These are phyloP conservation scores for Polydrusus cervinus DNA, from an alignment of 2,888 invertebrate species.

Conservation along the genomic window DNA sequence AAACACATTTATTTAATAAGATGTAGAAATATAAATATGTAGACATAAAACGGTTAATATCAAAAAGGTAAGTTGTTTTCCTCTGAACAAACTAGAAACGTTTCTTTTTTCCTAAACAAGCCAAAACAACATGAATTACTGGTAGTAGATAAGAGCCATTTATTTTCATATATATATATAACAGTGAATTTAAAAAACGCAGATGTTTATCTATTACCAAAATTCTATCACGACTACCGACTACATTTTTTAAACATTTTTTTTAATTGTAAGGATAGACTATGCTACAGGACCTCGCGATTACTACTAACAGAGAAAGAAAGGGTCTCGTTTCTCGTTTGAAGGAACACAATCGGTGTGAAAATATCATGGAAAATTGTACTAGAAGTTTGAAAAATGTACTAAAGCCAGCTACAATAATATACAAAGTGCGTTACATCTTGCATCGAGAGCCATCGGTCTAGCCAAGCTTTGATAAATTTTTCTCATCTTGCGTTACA, in stretches of 20 bases:
- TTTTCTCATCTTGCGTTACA: too few relatives aligned
- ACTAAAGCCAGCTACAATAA: not conserved
- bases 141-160: too few relatives aligned
- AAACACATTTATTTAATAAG: not conserved
- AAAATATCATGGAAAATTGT: slow-evolving; percentile 11
- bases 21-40: not conserved
- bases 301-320: slow-evolving; percentile 29
- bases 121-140: not conserved
- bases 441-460: too few relatives aligned
- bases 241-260: slow-evolving; percentile 30
- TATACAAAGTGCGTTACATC: too few relatives aligned
- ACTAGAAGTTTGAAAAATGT: slow-evolving; percentile 3
- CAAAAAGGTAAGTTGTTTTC: too few relatives aligned
- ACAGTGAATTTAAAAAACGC: too few relatives aligned
- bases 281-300: slow-evolving; percentile 40
- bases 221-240: not conserved
- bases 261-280: slow-evolving; percentile 10
- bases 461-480: too few relatives aligned
- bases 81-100: too few relatives aligned
- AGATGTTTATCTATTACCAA: not conserved
- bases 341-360: slow-evolving; percentile 19
- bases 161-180: too few relatives aligned
- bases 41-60: too few relatives aligned
- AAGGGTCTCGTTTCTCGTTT: slow-evolving; percentile 29
- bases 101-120: not conserved